Evolutionary conservation across 2,888 invertebrate genomes (phyloP).

Genomic region (Chironomus riparius): DNA sequence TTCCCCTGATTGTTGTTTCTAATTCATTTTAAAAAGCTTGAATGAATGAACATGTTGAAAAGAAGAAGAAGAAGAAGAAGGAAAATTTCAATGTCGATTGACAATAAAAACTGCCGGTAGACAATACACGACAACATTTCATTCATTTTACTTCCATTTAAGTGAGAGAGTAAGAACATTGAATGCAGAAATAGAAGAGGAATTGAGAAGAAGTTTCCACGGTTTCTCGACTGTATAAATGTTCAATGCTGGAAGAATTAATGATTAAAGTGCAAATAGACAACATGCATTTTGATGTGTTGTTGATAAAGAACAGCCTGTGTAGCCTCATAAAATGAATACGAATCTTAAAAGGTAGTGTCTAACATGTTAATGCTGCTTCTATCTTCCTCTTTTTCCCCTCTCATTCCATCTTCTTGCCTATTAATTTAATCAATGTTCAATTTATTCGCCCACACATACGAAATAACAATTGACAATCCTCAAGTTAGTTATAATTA

Average conservation of each 20-base stretch:
- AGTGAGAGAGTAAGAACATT: no score
- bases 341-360: no score
- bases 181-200: no score
- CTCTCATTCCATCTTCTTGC: background rate
- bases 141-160: background rate
- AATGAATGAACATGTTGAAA: no score
- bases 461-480: background rate
- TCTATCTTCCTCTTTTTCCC: background rate
- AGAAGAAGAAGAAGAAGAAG: no score
- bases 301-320: slow-evolving; percentile 13
- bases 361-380: background rate
- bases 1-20: no score
- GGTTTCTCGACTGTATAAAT: background rate
- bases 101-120: background rate
- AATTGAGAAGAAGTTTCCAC: background rate
- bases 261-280: slow-evolving; percentile 7
- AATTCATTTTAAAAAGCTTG: no score
- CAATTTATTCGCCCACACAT: background rate
- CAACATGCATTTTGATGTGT: slow-evolving; percentile 19
- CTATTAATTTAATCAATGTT: background rate
- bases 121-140: background rate
- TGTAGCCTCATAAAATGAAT: background rate
- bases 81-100: background rate
- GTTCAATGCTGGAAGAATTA: background rate
- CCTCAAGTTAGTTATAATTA: background rate